Percentiles rank a stretch among this genome's conserved stretches.
Conservation (phyloP, 2,113 vertebrate genomes). For the Cricetomys ansorgei region DNA sequence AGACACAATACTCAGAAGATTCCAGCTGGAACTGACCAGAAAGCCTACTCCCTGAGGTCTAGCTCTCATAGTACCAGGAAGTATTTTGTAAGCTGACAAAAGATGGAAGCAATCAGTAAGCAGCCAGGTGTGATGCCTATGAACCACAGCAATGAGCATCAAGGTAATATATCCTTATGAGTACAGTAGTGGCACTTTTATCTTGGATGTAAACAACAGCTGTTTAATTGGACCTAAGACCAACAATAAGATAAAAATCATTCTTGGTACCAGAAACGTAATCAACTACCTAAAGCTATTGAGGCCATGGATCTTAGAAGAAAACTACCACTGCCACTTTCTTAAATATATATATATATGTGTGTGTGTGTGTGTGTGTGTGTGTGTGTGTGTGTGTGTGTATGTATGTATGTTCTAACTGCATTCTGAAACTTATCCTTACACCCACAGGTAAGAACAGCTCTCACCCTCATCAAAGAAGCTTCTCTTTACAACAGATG, state of each 20-base stretch:
- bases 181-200: neutral
- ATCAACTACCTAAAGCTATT: neutral
- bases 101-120: neutral
- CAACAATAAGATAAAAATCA: neutral
- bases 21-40: neutral
- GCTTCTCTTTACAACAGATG: neutral
- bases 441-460: neutral
- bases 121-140: neutral
- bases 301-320: neutral
- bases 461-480: neutral
- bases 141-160: neutral
- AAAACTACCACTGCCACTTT: neutral
- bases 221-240: neutral
- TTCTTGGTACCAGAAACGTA: neutral
- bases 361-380: no score
- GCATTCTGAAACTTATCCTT: neutral
- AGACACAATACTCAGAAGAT: neutral
- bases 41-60: no score
- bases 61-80: neutral
- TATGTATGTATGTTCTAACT: neutral
- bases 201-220: neutral
- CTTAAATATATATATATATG: no score
- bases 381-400: no score
- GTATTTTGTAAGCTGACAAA: neutral
- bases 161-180: neutral